Conservation (phyloP, 2,113 vertebrate genomes). For the Leucopternis melanops region DNA sequence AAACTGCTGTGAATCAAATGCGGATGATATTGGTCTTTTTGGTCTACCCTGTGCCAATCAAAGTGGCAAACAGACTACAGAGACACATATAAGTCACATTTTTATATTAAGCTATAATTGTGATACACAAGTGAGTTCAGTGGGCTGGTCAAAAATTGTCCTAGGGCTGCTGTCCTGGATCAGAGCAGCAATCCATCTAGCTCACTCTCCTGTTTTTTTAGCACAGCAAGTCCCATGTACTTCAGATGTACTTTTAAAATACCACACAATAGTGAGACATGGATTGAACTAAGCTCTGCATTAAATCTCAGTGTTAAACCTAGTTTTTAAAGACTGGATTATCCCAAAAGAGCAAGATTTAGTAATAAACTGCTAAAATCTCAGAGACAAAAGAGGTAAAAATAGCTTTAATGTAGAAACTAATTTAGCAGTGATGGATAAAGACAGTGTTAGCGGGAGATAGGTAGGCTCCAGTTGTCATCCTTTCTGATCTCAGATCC, state of each 20-base stretch:
- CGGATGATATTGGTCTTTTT: background rate
- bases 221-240: background rate
- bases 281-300: background rate
- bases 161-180: background rate
- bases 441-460: background rate
- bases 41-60: background rate
- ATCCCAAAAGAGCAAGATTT: background rate
- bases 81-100: background rate
- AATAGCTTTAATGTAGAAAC: conserved; percentile 16
- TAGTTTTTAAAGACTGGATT: conserved; percentile 12
- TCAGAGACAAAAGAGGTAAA: background rate
- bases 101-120: background rate
- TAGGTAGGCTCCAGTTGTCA: background rate
- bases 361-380: conserved; percentile 11
- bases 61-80: background rate
- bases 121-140: background rate
- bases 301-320: background rate
- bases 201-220: background rate
- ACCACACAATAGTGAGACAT: background rate
- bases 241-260: background rate
- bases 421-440: background rate
- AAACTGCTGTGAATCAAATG: background rate
- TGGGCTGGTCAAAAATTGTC: background rate
- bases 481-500: background rate
- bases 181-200: background rate